These are phyloP conservation scores for Synergus umbraculus DNA, from an alignment of 2,888 invertebrate species.

Conservation along the genomic window DNA sequence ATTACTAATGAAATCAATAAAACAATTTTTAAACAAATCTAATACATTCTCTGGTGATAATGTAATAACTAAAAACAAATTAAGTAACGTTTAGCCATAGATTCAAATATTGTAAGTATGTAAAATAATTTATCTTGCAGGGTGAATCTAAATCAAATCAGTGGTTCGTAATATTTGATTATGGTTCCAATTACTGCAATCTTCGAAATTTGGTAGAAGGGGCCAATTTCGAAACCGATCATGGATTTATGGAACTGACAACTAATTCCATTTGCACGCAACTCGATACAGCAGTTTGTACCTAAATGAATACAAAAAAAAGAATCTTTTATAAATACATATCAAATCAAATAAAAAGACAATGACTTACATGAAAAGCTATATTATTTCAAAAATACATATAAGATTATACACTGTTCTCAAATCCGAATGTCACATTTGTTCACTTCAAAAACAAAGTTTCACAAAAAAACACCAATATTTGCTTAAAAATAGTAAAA, in stretches of 20 bases:
- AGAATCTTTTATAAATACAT: background rate
- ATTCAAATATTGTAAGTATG: too few relatives aligned
- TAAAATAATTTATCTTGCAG: constrained; percentile 46
- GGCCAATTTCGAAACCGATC: constrained; percentile 54
- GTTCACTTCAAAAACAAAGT: background rate
- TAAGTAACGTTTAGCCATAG: too few relatives aligned
- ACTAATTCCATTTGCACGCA: constrained; percentile 63
- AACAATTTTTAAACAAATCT: too few relatives aligned
- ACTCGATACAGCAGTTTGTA: constrained; percentile 59
- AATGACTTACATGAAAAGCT: background rate
- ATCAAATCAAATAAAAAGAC: background rate
- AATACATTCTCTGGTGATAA: too few relatives aligned
- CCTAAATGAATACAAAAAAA: constrained; percentile 39
- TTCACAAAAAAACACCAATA: background rate
- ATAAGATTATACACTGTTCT: background rate
- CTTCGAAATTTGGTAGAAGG: constrained; percentile 61
- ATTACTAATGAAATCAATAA: too few relatives aligned
- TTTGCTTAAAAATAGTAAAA: background rate
- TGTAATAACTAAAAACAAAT: too few relatives aligned
- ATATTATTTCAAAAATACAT: background rate
- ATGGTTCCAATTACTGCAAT: constrained; percentile 66
- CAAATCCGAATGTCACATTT: background rate
- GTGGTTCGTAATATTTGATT: constrained; percentile 66
- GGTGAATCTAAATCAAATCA: constrained; percentile 61
- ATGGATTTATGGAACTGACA: constrained; percentile 59